phyloP scores from a whole-genome alignment of 2,888 invertebrate species.

The Tenthredo scrophulariae region DNA sequence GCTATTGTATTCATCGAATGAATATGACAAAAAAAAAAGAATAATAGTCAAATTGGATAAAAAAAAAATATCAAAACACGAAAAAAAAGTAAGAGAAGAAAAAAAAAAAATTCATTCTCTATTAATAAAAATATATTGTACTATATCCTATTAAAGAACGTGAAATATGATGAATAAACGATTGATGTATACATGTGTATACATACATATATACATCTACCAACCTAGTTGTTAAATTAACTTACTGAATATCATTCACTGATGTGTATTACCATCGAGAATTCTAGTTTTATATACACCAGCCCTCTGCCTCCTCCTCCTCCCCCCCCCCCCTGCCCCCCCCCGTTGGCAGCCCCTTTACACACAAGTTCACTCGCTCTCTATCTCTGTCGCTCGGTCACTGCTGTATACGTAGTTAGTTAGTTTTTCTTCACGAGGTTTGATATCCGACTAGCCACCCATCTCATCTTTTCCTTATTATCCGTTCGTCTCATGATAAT shows the following conservation, averaged over 20 bases:
- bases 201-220: too few species aligned
- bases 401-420: conserved; percentile 4
- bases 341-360: too few species aligned
- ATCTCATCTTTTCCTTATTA: background rate
- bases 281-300: background rate
- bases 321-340: too few species aligned
- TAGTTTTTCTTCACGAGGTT: background rate
- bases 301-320: background rate
- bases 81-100: too few species aligned
- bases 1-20: too few species aligned
- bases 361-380: background rate
- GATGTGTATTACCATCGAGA: background rate
- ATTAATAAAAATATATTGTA: too few species aligned
- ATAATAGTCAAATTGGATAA: too few species aligned
- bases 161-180: background rate
- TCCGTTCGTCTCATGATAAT: background rate
- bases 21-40: too few species aligned
- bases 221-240: background rate
- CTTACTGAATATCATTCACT: background rate
- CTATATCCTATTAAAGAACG: background rate
- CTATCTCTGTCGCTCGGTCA: background rate
- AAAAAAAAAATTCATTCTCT: too few species aligned
- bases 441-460: conserved; percentile 2
- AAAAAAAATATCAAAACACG: too few species aligned
- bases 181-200: too few species aligned